Conservation (phyloP, 2,113 vertebrate genomes). For the Ammodytes dubius region DNA sequence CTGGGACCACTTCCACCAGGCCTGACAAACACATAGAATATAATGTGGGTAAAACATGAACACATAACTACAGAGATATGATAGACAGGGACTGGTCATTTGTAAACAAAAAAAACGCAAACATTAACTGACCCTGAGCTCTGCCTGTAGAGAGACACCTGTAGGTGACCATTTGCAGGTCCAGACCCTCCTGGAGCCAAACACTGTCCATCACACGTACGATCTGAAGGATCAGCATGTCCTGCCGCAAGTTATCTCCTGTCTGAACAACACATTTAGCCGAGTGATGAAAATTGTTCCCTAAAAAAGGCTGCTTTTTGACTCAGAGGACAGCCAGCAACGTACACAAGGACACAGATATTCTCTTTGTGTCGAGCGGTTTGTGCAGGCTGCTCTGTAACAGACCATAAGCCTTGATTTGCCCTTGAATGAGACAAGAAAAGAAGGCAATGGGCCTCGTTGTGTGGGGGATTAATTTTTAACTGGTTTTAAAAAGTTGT, state of each 20-base stretch:
- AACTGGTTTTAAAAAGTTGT: too few species aligned
- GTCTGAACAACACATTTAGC: constrained; percentile 81
- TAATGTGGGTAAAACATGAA: background rate
- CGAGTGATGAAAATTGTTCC: background rate
- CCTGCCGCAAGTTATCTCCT: constrained; percentile 94
- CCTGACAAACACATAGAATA: constrained; percentile 78
- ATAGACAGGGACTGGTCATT: background rate
- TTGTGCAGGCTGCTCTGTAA: background rate
- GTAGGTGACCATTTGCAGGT: constrained; percentile 96
- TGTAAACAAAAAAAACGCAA: background rate
- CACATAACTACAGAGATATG: background rate
- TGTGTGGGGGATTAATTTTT: too few species aligned
- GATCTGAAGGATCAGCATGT: constrained; percentile 97
- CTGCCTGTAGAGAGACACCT: constrained; percentile 92
- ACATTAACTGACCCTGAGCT: constrained; percentile 84
- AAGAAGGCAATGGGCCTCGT: background rate
- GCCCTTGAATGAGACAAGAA: background rate
- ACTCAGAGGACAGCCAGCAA: background rate
- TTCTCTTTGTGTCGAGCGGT: background rate
- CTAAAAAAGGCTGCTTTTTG: background rate
- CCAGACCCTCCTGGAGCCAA: constrained; percentile 94
- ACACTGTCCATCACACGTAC: constrained; percentile 94
- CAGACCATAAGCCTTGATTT: background rate
- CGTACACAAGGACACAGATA: background rate
- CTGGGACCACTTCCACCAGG: constrained; percentile 95